Conservation (phyloP, 2,888 invertebrate genomes). For the Apodemia mormo region DNA sequence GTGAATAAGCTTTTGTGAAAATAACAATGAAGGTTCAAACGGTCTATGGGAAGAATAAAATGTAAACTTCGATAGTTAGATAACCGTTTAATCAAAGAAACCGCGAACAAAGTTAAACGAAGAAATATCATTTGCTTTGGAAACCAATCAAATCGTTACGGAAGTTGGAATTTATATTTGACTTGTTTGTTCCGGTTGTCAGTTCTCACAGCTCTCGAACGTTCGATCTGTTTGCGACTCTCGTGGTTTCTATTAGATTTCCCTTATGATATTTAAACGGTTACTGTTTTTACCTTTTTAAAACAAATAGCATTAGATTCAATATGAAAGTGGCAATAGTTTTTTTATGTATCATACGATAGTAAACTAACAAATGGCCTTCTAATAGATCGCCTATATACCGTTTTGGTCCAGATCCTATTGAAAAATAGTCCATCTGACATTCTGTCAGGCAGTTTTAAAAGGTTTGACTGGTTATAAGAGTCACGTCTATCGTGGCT, state of each 20-base stretch:
- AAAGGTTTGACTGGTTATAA: too few relatives aligned
- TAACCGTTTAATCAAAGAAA: slow-evolving; percentile 13
- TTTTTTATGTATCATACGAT: too few relatives aligned
- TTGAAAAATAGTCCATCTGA: too few relatives aligned
- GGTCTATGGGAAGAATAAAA: background rate
- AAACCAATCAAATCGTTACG: slow-evolving; percentile 24
- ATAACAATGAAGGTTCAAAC: background rate
- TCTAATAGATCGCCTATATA: too few relatives aligned
- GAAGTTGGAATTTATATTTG: slow-evolving; percentile 30
- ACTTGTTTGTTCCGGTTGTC: slow-evolving; percentile 26
- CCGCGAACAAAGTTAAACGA: slow-evolving; percentile 3
- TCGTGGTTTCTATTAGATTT: background rate
- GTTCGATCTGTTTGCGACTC: slow-evolving; percentile 1
- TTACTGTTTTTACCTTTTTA: too few relatives aligned
- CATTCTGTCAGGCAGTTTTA: too few relatives aligned
- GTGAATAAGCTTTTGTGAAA: background rate
- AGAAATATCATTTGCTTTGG: slow-evolving; percentile 15
- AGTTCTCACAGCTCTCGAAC: background rate
- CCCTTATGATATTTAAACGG: too few relatives aligned
- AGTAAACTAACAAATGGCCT: too few relatives aligned
- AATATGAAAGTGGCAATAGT: too few relatives aligned
- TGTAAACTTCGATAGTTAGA: slow-evolving; percentile 6
- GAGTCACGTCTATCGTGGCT: too few relatives aligned
- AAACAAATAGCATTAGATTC: too few relatives aligned
- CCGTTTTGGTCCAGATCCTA: too few relatives aligned